Evolutionary conservation across 2,113 vertebrate genomes (phyloP), one percentile per base, ranked within the genome.

Genomic region (Redunca redunca): DNA sequence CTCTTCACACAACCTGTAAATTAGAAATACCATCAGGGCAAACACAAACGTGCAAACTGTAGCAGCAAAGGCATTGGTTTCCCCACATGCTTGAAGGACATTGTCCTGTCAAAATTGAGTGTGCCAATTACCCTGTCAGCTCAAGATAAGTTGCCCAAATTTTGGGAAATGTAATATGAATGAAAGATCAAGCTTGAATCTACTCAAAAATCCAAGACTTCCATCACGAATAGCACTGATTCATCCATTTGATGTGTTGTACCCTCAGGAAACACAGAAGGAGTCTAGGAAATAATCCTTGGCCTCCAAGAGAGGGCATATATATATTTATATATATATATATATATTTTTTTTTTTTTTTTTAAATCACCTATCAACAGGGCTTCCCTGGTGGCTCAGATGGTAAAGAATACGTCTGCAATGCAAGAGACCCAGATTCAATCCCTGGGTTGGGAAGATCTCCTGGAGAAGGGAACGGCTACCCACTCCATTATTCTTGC

Each of bases 231-330:
- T 1, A 82, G 80, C 28, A 48, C 46, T 19, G 33, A 58, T 7
- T 5, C 16, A 0, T 33, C 33, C n/a, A n/a, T 33, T n/a, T 26
- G n/a, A 74, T 3, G 2, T 25, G 28, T 17, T 48, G 5, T 21
- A 57, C 26, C 8, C 12, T 43, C 30, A 43, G 30, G 40, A 6
- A 11, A 80, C 16, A 12, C 28, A 55, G 52, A 55, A 55, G 53
- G n/a, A 58, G 82, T 10, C n/a, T 16, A 64, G 67, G 21, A 13
- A 40, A 74, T 74, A 40, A 74, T 40, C 5, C 67, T 40, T 74
- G 67, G 10, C 67, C 36, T 74, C 21, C 36, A 40, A 23, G 21
- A 40, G 17, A 67, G 17, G 4, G n/a, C 3, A 67, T 17, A 2
- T 64, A 62, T 64, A n/a, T 33, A 64, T 64, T 16, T 16, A 16